Base-by-base conservation (phyloP, 2,888 invertebrate species). In the Clitarchus hookeri region DNA sequence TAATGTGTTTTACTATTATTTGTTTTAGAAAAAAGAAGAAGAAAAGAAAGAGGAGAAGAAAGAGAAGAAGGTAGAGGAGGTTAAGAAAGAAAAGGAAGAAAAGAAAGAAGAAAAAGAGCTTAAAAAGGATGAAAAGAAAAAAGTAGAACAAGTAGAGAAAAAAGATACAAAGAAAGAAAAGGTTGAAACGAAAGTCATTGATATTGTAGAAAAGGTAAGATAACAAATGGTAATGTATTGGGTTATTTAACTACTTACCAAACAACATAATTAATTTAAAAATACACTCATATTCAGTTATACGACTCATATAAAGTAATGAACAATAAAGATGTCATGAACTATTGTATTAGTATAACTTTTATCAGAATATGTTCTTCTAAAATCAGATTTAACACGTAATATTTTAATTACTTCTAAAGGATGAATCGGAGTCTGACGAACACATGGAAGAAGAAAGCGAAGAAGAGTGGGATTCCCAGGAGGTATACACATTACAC, bases 41-140 rank as follows among this genome's bases (percentile, higher is more conserved):
- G 85, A 92, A 36, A 36, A 36, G 92, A 89, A 92, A 92, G 90
- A 93, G 92, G 92, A 93, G 90, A 92, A 93, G 85, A 85, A 80
- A n/a, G 88, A 88, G 78, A 85, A 87, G 84, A 87, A 87, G 84
- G 88, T 88, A 85, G 87, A 87, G 83, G 86, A 88, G 79, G 88
- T 89, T 80, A 87, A 88, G 80, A 88, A 88, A 84, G 65, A 65
- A 65, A 65, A 65, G 65, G 65, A 65, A 19, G 65, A 23, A 23
- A n/a, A 65, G n/a, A 65, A 65, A 65, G 65, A 19, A 23, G 65
- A 65, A 19, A 65, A 65, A 65, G 65, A n/a, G n/a, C 13, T 23
- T n/a, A 8, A 65, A 23, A 65, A 65, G 88, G 89, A 89, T 88
- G 88, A 89, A 91, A 91, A 90, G 85, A 91, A 92, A 88, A 88